Percentiles rank a stretch among this genome's conserved stretches.
Conservation (phyloP, 1,140 invertebrate species). For the Plutomurus gul region DNA sequence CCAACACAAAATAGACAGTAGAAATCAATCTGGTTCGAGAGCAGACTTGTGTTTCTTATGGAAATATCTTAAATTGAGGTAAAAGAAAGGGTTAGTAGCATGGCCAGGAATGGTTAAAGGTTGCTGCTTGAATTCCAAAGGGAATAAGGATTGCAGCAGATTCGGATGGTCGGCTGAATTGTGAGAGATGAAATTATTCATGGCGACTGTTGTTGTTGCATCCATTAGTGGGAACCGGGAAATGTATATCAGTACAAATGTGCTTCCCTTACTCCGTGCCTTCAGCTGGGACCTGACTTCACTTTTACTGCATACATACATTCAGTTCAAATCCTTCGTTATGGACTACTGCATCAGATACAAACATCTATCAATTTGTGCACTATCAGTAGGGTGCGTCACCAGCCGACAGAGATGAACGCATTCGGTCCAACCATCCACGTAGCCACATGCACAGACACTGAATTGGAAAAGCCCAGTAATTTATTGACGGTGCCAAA, state of each 20-base stretch:
- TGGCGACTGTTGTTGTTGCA: not conserved
- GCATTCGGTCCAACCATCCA: not conserved
- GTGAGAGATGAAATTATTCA: not conserved
- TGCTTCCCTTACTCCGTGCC: too few species aligned
- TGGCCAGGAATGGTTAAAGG: not conserved
- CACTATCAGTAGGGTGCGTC: slow-evolving; percentile 15
- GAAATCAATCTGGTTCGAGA: too few species aligned
- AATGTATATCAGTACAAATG: not conserved
- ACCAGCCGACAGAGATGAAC: slow-evolving; percentile 5
- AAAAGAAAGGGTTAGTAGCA: too few species aligned
- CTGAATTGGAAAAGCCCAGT: not conserved
- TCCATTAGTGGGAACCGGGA: not conserved
- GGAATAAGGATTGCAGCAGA: not conserved
- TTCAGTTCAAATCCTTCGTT: not conserved
- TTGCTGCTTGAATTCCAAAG: not conserved
- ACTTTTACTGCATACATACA: too few species aligned
- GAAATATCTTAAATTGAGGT: too few species aligned
- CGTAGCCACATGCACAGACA: not conserved
- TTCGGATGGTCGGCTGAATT: not conserved
- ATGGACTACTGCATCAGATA: not conserved
- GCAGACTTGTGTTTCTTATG: too few species aligned
- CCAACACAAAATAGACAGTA: too few species aligned
- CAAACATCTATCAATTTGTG: slow-evolving; percentile 11
- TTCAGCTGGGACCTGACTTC: too few species aligned
- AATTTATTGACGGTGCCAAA: too few species aligned